phyloP scores from a whole-genome alignment of 2,113 vertebrate genomes.

The Odontesthes bonariensis region DNA sequence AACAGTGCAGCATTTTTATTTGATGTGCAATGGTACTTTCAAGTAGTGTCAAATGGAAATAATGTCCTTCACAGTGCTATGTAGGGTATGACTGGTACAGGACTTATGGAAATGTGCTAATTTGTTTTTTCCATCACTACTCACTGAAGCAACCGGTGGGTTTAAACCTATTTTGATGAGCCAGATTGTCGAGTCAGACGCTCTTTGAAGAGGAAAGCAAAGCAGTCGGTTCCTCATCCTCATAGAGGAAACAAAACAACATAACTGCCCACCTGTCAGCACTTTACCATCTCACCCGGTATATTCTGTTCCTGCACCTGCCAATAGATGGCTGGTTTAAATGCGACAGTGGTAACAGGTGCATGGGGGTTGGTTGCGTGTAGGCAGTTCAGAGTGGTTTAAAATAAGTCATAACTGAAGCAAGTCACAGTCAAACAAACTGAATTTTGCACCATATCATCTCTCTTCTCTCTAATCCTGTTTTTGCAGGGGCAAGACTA shows the following conservation, averaged over 20 bases:
- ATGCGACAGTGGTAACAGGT: conserved; percentile 27
- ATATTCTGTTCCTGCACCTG: conserved; percentile 1
- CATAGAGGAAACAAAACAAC: conserved; percentile 24
- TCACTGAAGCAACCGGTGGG: neutral
- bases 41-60: neutral
- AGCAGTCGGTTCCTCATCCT: conserved; percentile 17
- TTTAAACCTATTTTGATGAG: conserved; percentile 9
- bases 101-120: neutral
- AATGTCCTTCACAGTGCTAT: neutral
- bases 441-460: neutral
- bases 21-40: too few relatives aligned
- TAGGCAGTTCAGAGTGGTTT: conserved; percentile 17
- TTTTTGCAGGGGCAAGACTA: conserved; percentile 91
- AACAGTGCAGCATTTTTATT: too few relatives aligned
- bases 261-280: conserved; percentile 45
- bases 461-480: neutral
- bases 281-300: conserved; percentile 14
- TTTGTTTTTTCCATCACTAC: too few relatives aligned
- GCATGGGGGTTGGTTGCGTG: neutral
- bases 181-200: neutral
- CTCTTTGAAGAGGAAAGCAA: conserved; percentile 24
- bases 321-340: conserved; percentile 17
- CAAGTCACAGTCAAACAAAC: neutral
- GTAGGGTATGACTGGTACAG: neutral
- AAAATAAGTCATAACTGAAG: conserved; percentile 1